Conservation (phyloP, 2,113 vertebrate genomes). For the Leiothrix lutea region DNA sequence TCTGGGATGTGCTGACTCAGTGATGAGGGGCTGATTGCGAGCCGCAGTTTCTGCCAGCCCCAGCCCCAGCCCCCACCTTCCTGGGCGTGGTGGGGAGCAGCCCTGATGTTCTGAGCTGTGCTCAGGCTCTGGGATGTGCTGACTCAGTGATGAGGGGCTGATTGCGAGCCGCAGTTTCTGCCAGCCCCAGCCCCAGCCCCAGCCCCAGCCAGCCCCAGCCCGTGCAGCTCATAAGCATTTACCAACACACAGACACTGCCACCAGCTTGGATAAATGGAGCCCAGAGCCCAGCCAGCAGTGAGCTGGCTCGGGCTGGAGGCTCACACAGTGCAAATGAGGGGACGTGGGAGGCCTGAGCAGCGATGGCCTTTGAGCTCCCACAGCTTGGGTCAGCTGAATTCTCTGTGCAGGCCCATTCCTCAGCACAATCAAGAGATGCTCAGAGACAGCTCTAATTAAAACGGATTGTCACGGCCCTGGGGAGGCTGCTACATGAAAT, state of each 20-base stretch:
- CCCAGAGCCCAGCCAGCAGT: neutral
- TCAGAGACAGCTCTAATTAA: constrained; percentile 39
- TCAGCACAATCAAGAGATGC: constrained; percentile 27
- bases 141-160: constrained; percentile 60
- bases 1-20: constrained; percentile 60
- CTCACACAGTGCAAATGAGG: constrained; percentile 14
- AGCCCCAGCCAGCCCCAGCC: constrained; percentile 44
- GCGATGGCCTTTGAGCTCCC: constrained; percentile 5
- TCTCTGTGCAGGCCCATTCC: neutral
- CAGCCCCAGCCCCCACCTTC: constrained; percentile 55
- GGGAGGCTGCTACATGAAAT: neutral
- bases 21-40: constrained; percentile 64
- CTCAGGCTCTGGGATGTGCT: constrained; percentile 62
- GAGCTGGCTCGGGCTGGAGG: neutral
- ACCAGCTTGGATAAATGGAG: constrained; percentile 63
- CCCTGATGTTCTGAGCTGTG: constrained; percentile 21
- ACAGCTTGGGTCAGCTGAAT: constrained; percentile 48
- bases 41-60: constrained; percentile 57
- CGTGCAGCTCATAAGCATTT: neutral
- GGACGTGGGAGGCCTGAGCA: constrained; percentile 1
- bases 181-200: no score
- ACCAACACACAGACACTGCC: constrained; percentile 61
- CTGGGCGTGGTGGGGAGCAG: constrained; percentile 52
- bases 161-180: constrained; percentile 63
- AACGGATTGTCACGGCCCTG: neutral